Base-by-base conservation (phyloP, 1,140 invertebrate genomes). In the Eumeta japonica region DNA sequence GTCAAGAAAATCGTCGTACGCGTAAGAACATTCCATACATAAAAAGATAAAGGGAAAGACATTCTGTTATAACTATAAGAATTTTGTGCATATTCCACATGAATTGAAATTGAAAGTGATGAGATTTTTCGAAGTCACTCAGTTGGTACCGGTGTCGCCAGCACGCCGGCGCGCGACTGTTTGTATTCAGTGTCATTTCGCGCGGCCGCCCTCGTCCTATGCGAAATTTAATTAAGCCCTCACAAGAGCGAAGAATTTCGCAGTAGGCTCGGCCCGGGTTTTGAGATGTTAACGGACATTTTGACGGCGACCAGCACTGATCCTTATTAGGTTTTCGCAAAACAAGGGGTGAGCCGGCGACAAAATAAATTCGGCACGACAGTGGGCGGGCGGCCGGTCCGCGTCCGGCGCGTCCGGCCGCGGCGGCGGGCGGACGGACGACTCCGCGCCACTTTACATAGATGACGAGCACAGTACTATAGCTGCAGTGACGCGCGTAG, bases 161-260 rank as follows among this genome's bases (percentile, higher is more conserved):
- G 5, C n/a, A 7, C 5, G 20, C 20, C 5, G n/a, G 20, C 20
- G 5, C 20, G n/a, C 5, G 5, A 24, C 5, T 5, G 20, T 7
- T 24, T 24, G 5, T 5, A 24, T 24, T 24, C n/a, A 24, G n/a
- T 24, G 5, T 24, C 20, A 24, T n/a, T 24, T 24, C n/a, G 5
- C n/a, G n/a, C 37, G 40, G 33, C 43, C 44, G 35, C 31, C 58
- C 57, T 63, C 60, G 52, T 63, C 59, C 61, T 55, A 37, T 46
- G 37, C 15, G 44, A 52, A 61, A 66, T 63, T 58, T 48, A 64
- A 67, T 67, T 67, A 67, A 64, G 61, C 61, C 61, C 62, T 64
- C 51, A 28, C 43, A 36, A 38, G 41, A 36, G 53, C 38, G 17
- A 45, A 27, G 38, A 43, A 35, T 43, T 41, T 38, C 37, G 33